Conservation (phyloP, 2,888 invertebrate species). For the Leucophora obtusa region DNA sequence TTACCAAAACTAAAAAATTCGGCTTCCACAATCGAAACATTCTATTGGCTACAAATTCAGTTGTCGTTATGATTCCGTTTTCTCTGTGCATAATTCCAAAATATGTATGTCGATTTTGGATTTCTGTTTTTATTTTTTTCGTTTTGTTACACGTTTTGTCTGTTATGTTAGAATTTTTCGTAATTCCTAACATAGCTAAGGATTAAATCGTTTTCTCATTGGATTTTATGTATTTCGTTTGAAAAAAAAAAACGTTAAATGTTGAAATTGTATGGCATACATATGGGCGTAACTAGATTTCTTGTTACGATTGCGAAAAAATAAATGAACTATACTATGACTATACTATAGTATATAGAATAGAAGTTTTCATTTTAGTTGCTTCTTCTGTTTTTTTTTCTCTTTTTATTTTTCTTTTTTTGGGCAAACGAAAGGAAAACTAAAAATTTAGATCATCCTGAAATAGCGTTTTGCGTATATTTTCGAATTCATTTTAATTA, state of each 20-base stretch:
- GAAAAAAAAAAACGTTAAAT: slow-evolving; percentile 21
- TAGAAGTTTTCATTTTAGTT: slow-evolving; percentile 5
- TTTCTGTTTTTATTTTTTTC: slow-evolving; percentile 8
- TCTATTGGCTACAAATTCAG: too few relatives aligned
- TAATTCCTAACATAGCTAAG: slow-evolving; percentile 41
- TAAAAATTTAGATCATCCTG: slow-evolving; percentile 10
- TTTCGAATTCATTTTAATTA: slow-evolving; percentile 8
- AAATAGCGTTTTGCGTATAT: neutral
- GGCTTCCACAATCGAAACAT: too few relatives aligned
- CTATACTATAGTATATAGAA: slow-evolving; percentile 8
- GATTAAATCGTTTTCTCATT: slow-evolving; percentile 57
- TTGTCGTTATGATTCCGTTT: too few relatives aligned
- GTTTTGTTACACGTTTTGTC: slow-evolving; percentile 9
- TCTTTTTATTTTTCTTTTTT: too few relatives aligned
- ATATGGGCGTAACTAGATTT: slow-evolving; percentile 57
- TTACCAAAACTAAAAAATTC: too few relatives aligned
- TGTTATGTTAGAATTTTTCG: slow-evolving; percentile 15
- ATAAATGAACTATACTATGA: slow-evolving; percentile 3
- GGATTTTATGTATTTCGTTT: slow-evolving; percentile 50
- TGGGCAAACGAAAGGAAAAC: neutral
- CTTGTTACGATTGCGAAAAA: slow-evolving; percentile 51
- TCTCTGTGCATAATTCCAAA: too few relatives aligned
- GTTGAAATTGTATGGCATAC: slow-evolving; percentile 55
- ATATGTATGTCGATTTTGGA: slow-evolving; percentile 1
- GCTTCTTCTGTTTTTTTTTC: neutral